Percentiles rank a stretch among this genome's conserved stretches.
Conservation (phyloP, 2,113 vertebrate species). For the Pagrus major region DNA sequence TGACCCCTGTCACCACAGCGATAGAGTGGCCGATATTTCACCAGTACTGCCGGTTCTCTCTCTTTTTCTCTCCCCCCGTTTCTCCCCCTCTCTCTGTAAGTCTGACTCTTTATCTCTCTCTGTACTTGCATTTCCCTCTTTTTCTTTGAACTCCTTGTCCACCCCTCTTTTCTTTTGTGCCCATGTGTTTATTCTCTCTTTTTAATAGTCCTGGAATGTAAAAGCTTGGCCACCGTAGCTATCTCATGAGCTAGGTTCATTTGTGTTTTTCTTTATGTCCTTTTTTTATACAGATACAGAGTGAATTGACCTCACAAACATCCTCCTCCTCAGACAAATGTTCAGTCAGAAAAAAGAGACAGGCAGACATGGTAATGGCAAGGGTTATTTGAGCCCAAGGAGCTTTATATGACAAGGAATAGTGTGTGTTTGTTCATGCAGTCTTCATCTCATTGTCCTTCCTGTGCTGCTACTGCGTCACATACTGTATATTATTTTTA, state of each 20-base stretch:
- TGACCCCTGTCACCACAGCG: constrained; percentile 84
- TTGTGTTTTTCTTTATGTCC: constrained; percentile 3
- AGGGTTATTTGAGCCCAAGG: constrained; percentile 44
- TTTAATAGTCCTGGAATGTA: constrained; percentile 4
- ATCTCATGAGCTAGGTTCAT: neutral
- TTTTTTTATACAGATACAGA: neutral
- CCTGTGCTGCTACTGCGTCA: constrained; percentile 57
- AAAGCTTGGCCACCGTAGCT: neutral
- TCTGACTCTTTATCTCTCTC: neutral
- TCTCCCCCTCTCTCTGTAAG: constrained; percentile 5
- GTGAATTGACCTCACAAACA: constrained; percentile 28
- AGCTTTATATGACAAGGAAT: constrained; percentile 47
- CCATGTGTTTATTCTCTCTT: constrained; percentile 9
- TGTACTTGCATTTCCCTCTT: neutral
- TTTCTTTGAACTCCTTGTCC: neutral
- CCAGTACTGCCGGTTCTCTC: constrained; percentile 52
- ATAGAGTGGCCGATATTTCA: constrained; percentile 84
- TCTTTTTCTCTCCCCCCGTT: constrained; percentile 19
- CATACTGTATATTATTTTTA: constrained; percentile 50
- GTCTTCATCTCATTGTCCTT: constrained; percentile 46
- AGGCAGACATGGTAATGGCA: constrained; percentile 23
- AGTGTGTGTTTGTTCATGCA: constrained; percentile 25
- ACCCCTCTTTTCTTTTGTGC: neutral
- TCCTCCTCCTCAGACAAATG: constrained; percentile 23
- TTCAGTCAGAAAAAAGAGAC: constrained; percentile 34